phyloP scores from a whole-genome alignment of 2,113 vertebrate species.

The Megalops atlanticus region DNA sequence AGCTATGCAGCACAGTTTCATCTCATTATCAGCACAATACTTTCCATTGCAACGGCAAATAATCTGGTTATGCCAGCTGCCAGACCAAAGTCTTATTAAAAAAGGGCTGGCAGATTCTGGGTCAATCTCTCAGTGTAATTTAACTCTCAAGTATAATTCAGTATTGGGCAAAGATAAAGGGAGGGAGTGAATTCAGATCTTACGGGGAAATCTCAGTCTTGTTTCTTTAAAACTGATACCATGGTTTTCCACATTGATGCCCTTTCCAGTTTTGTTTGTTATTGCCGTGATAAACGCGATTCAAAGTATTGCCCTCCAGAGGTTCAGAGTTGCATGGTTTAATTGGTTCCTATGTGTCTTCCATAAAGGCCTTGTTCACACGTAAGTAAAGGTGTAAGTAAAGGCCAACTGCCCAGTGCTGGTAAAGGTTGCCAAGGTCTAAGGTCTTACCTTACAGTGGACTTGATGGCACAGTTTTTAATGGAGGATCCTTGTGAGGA shows the following conservation, averaged over 20 bases:
- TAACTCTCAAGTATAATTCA: not conserved
- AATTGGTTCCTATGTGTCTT: not conserved
- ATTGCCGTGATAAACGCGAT: not conserved
- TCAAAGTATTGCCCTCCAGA: too few species aligned
- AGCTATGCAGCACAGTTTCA: conserved; percentile 16
- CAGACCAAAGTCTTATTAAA: conserved; percentile 14
- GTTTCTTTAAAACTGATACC: too few species aligned
- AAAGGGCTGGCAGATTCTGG: conserved; percentile 3
- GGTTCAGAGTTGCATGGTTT: too few species aligned
- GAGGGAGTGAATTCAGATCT: not conserved
- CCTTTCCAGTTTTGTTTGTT: not conserved
- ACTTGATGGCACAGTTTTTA: too few species aligned
- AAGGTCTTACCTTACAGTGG: not conserved
- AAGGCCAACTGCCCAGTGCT: too few species aligned
- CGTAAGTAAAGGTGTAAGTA: conserved; percentile 10
- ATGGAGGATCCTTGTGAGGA: not conserved
- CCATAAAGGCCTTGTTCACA: not conserved
- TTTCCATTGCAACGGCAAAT: conserved; percentile 26
- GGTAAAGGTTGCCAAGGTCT: too few species aligned
- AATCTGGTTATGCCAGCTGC: conserved; percentile 31
- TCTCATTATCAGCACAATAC: conserved; percentile 34
- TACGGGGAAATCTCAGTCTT: not conserved
- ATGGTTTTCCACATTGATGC: too few species aligned
- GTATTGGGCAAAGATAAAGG: not conserved
- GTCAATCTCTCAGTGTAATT: conserved; percentile 8